phyloP scores from a whole-genome alignment of 2,113 vertebrate species.

The Potamarius usumacintae region DNA sequence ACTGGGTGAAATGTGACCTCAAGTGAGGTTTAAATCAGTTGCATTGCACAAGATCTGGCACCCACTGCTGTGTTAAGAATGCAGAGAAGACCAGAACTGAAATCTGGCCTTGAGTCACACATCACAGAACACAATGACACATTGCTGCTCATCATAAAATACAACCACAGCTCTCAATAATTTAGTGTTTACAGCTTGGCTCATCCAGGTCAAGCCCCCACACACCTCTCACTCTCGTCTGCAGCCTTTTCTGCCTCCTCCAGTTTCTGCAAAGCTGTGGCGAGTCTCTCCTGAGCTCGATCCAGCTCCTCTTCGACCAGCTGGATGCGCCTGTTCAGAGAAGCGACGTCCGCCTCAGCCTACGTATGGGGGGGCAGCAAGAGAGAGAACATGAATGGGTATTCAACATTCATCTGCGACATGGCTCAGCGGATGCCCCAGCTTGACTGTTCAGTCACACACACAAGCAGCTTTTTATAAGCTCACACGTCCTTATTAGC shows the following conservation, averaged over 20 bases:
- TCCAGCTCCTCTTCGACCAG: constrained; percentile 90
- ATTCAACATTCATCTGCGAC: neutral
- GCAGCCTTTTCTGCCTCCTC: constrained; percentile 88
- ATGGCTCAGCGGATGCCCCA: neutral
- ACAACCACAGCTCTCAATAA: neutral
- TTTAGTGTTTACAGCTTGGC: neutral
- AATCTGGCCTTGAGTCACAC: neutral
- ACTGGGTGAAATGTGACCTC: neutral
- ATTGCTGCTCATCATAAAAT: neutral
- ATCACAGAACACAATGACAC: neutral
- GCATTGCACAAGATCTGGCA: neutral
- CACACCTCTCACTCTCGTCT: constrained; percentile 89
- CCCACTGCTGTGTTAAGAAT: neutral
- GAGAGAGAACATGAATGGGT: neutral
- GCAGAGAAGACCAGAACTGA: neutral
- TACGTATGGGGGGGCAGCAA: constrained; percentile 45
- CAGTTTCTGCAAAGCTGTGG: constrained; percentile 83
- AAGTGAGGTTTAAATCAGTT: neutral
- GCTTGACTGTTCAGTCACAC: neutral
- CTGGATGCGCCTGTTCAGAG: constrained; percentile 86
- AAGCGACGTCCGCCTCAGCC: constrained; percentile 87
- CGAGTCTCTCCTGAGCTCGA: constrained; percentile 83
- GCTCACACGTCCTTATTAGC: neutral
- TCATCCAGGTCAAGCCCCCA: neutral
- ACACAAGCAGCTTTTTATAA: neutral